Base-by-base conservation (phyloP, 2,888 invertebrate genomes). In the Calliscelio sp. region DNA sequence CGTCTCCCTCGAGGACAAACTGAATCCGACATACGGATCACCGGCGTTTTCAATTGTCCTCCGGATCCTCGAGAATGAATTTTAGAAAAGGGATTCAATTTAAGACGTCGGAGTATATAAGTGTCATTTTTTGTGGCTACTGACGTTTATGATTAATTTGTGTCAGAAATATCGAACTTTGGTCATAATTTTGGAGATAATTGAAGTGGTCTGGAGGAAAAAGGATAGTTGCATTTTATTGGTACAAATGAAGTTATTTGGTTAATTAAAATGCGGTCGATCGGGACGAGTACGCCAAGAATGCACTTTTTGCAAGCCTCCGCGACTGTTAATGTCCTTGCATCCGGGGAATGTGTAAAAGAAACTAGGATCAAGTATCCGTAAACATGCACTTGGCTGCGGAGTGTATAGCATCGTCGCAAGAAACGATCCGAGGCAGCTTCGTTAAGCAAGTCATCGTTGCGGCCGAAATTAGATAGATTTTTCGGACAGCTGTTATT, bases 361-460 rank as follows among this genome's bases (percentile, higher is more conserved):
- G 70, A 78, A 70, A 70, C 78, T 70, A 53, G 32, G 38, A 78
- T 78, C 68, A 41, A 61, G 38, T 78, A 61, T 61, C 51, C 28
- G 70, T 53, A 44, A 61, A 61, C 66, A 53, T 55, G 61, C 70
- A 46, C 70, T 59, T 32, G 24, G 14, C 61, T 49, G 53, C 22
- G n/a, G 22, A 16, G 66, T 41, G 66, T 49, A 51, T 20, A 44
- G 25, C 57, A 32, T 46, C 18, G 24, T 16, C 18, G 66, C 49
- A 81, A 81, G 81, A 80, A 80, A 65, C 41, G 53, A 65, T 73
- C 5, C 55, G n/a, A 11, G 14, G 32, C 20, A 53, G 57, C 32
- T 80, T 73, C 73, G 73, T 81, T 81, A 81, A 81, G 73, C 81
- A 81, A 81, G 81, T 81, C 81, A 81, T 81, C 73, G 28, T 68